Base-by-base conservation (phyloP, 2,888 invertebrate genomes). In the Cheilosia variabilis region DNA sequence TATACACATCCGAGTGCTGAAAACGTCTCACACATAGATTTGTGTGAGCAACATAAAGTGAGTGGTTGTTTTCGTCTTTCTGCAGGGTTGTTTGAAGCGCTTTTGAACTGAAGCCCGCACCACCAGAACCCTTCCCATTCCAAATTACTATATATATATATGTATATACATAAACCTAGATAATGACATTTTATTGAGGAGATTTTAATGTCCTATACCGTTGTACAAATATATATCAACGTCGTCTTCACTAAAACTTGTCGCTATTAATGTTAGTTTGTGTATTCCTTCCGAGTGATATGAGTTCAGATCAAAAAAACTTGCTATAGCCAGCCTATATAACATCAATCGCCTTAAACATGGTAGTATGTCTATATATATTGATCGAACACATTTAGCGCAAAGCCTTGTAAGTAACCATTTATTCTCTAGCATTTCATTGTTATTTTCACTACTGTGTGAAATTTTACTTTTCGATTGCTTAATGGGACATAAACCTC, bases 131-230 rank as follows among this genome's bases (percentile, higher is more conserved):
- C 80, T 80, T 80, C 63, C 65, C 53, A 50, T 69, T n/a, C 27
- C 17, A 55, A 31, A 45, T 79, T 72, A 53, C 47, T 84, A 69
- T 75, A 47, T 75, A 76, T 31, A 2, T 31, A 55, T 60, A 41
- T 27, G 10, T 75, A 69, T 75, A 53, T 75, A 76, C 34, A 41
- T 41, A 84, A 75, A 65, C 52, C 68, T 75, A 84, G 71, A 69
- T 75, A 86, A 86, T 81, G 81, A 77, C 77, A 72, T 86, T 81
- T 86, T 86, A 76, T 86, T 81, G 76, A 81, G 58, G 81, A 86
- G 72, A 81, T 60, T 86, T 86, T 77, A 76, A 81, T 86, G 81
- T 86, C 77, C 86, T 81, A 72, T 72, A 82, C 81, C 75, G 71
- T 55, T 58, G 19, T 62, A 60, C 41, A 71, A 75, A 79, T 69